Evolutionary conservation across 2,113 vertebrate species (phyloP), one percentile per base, ranked within the genome.

Genomic region (Corythornis cristatus): DNA sequence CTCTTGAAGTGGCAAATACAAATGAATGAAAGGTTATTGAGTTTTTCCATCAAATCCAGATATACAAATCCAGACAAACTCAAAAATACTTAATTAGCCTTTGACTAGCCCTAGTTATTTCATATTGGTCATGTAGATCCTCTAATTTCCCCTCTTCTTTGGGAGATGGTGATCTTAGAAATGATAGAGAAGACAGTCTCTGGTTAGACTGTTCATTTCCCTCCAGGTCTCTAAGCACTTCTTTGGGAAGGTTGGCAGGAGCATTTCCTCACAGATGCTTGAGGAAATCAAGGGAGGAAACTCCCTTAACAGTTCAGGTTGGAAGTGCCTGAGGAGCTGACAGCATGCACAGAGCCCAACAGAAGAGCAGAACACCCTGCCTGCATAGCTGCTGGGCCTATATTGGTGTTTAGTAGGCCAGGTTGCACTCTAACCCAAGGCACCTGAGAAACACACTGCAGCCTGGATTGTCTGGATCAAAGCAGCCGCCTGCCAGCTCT

Each of bases 331-430:
- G 46, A 73, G 76, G 68, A 64, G 60, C 65, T 91, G 79, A 71
- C 71, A 53, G 21, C 2, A 0, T 0, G 0, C 3, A 12, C 35
- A 57, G 64, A 86, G 42, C 62, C 67, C 73, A 54, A 22, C 4
- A 2, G 53, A 31, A 40, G 77, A 60, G 50, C 45, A 51, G 67
- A 83, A 67, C 72, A 76, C 70, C 67, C 62, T 78, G 43, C 40
- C 61, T 28, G 21, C 37, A 9, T 31, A 51, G 12, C 65, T 71
- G 58, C 80, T 88, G 80, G 46, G 70, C 31, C 29, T 58, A 5
- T 26, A 26, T 18, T 37, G 7, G 18, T 56, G 19, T 70, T 73
- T 9, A 22, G 20, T 18, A 33, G 57, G 35, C 54, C 50, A 50
- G 37, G 35, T 4, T 83, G 83, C 42, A 35, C 78, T 84, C 37